A percentile compares a stretch with the other conserved stretches of the same genome.
Conservation (phyloP, 2,797 vertebrate species). For the Sardinella longiceps region DNA sequence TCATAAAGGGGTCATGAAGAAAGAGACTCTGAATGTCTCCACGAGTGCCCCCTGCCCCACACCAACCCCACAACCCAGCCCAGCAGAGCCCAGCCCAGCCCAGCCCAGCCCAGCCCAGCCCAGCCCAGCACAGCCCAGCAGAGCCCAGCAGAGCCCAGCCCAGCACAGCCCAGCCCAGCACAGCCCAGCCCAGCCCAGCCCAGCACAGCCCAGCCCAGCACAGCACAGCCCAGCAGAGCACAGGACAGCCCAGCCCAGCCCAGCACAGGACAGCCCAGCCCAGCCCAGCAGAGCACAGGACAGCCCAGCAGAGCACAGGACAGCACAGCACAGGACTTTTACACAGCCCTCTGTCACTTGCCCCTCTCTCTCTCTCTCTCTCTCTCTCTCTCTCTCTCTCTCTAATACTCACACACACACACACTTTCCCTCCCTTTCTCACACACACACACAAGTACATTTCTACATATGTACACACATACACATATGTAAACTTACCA, state of each 20-base stretch:
- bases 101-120: too few species aligned
- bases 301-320: too few species aligned
- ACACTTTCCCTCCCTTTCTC: not conserved
- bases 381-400: not conserved
- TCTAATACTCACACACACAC: not conserved
- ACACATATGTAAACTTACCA: too few species aligned
- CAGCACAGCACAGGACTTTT: slow-evolving; percentile 35
- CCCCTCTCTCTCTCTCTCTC: too few species aligned
- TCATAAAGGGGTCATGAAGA: not conserved
- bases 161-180: slow-evolving; percentile 28
- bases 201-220: too few species aligned
- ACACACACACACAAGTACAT: not conserved
- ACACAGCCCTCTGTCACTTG: slow-evolving; percentile 60
- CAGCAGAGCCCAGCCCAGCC: too few species aligned
- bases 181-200: too few species aligned
- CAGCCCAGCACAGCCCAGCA: too few species aligned
- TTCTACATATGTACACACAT: not conserved
- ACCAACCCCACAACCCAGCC: too few species aligned
- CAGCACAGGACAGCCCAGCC: not conserved
- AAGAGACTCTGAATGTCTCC: not conserved
- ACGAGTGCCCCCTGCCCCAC: not conserved
- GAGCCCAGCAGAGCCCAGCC: too few species aligned
- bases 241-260: too few species aligned
- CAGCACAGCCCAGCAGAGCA: too few species aligned
- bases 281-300: slow-evolving; percentile 30